Evolutionary conservation across 2,113 vertebrate species (phyloP).

Genomic region (Amia ocellicauda): DNA sequence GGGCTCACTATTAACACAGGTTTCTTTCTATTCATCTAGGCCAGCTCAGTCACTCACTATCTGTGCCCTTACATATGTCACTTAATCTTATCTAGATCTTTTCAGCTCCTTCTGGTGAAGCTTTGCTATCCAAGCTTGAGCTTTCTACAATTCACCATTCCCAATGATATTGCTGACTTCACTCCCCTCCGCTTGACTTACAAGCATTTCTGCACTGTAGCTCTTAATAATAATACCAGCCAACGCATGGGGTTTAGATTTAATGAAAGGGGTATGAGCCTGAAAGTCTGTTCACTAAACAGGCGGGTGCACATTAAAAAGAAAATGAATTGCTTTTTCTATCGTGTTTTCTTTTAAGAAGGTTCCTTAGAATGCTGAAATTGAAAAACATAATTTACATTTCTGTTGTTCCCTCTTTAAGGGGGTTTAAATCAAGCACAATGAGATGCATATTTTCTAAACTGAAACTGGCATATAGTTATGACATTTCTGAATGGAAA

Average conservation of each 20-base stretch:
- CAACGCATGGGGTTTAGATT: neutral
- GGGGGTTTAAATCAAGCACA: too few relatives aligned
- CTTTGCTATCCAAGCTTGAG: slow-evolving; percentile 67
- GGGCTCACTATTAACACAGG: slow-evolving; percentile 76
- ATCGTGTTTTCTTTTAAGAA: too few relatives aligned
- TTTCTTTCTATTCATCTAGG: slow-evolving; percentile 73
- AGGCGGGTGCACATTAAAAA: too few relatives aligned
- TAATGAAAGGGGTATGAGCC: neutral
- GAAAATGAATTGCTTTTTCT: too few relatives aligned
- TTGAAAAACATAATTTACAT: too few relatives aligned
- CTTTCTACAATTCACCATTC: slow-evolving; percentile 51
- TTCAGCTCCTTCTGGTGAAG: slow-evolving; percentile 74
- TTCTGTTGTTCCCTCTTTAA: too few relatives aligned
- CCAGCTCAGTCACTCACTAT: slow-evolving; percentile 77
- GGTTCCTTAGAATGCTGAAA: too few relatives aligned
- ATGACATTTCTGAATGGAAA: too few relatives aligned
- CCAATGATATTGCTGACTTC: slow-evolving; percentile 65
- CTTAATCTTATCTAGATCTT: slow-evolving; percentile 84
- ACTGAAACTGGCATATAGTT: too few relatives aligned
- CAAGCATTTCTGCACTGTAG: slow-evolving; percentile 62
- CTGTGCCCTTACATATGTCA: slow-evolving; percentile 79
- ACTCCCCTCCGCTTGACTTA: slow-evolving; percentile 61
- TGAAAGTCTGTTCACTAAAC: neutral
- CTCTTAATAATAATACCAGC: slow-evolving; percentile 54
- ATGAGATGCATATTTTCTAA: too few relatives aligned